A percentile compares a stretch with the other conserved stretches of the same genome.
These are phyloP conservation scores for Dryas iulia DNA, from an alignment of 1,140 invertebrate species.

Conservation along the genomic window DNA sequence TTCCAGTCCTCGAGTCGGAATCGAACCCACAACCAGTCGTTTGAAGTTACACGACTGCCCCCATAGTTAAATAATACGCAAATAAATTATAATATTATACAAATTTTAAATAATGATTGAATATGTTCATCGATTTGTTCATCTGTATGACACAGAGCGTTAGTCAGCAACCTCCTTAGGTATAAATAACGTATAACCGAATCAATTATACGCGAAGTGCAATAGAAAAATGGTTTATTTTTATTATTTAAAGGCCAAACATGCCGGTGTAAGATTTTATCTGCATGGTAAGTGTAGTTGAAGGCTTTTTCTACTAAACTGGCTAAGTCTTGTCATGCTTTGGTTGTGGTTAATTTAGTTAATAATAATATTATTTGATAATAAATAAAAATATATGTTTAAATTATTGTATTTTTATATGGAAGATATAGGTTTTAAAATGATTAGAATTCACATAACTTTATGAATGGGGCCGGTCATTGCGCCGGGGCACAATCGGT, in stretches of 20 bases:
- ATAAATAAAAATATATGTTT: neutral
- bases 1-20: too few relatives aligned
- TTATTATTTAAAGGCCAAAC: conserved; percentile 19
- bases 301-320: neutral
- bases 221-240: conserved; percentile 20
- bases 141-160: conserved; percentile 31
- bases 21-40: too few relatives aligned
- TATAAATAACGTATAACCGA: conserved; percentile 24
- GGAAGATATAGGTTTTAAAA: too few relatives aligned
- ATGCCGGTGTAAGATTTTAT: neutral
- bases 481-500: too few relatives aligned
- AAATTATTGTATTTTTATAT: too few relatives aligned
- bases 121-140: neutral
- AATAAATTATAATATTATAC: neutral
- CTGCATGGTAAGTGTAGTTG: neutral
- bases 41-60: too few relatives aligned
- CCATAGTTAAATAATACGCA: too few relatives aligned
- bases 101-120: neutral
- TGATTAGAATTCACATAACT: too few relatives aligned
- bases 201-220: conserved; percentile 24
- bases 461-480: too few relatives aligned
- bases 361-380: neutral
- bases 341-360: neutral
- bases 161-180: conserved; percentile 38
- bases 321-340: neutral